phyloP scores from a whole-genome alignment of 2,888 invertebrate species.

The Andrena trimmerana region DNA sequence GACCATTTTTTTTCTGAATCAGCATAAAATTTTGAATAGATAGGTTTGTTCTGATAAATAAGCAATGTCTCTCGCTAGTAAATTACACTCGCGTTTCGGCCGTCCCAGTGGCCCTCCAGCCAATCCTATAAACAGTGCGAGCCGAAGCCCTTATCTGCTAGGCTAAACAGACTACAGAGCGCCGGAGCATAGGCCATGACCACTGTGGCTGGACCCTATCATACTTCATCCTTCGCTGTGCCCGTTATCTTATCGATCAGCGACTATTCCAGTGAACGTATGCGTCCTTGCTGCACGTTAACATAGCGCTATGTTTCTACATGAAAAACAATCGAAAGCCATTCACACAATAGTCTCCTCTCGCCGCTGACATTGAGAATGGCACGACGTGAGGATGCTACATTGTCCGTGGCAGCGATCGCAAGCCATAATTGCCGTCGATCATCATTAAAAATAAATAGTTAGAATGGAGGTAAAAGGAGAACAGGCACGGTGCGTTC shows the following conservation, averaged over 20 bases:
- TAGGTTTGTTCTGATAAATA: no score
- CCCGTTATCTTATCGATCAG: background rate
- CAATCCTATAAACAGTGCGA: no score
- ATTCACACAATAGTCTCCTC: slow-evolving; percentile 8
- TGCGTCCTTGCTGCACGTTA: background rate
- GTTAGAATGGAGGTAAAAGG: background rate
- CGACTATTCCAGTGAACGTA: background rate
- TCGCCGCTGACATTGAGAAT: background rate
- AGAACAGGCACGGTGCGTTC: background rate
- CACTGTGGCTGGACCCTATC: no score
- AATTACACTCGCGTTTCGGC: no score
- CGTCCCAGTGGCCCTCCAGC: no score
- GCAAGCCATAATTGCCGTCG: slow-evolving; percentile 31
- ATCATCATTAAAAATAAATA: slow-evolving; percentile 44
- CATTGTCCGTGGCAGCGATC: slow-evolving; percentile 13
- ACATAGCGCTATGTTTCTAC: background rate
- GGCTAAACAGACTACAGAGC: no score
- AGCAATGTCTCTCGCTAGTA: no score
- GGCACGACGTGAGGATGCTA: background rate
- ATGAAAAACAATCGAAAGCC: background rate
- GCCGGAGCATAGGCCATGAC: no score
- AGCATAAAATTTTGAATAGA: no score
- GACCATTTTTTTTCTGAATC: no score
- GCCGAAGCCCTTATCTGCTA: no score
- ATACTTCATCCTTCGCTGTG: no score